Base-by-base conservation (phyloP, 2,888 invertebrate genomes). In the Cetonia aurata region DNA sequence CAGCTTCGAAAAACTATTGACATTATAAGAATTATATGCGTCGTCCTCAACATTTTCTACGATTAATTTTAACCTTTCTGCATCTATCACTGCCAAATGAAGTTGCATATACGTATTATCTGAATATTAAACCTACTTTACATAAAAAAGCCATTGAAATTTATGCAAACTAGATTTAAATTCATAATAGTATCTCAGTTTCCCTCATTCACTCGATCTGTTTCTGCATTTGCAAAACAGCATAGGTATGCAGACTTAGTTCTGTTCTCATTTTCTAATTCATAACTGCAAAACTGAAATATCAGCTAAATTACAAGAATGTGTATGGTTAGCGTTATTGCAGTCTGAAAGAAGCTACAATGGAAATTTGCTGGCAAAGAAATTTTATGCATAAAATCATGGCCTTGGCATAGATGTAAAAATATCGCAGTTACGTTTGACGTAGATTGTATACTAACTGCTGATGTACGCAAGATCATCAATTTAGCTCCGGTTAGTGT, bases 361-460 rank as follows among this genome's bases (percentile, higher is more conserved):
- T 50, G 50, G 41, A 50, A 65, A 50, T 50, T 50, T n/a, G 62
- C 15, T 65, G 37, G 62, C 62, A 65, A 50, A 50, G n/a, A 65
- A 10, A 65, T 52, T 50, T 37, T 52, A 50, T 65, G 62, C 50
- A 50, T 50, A 65, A 65, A 65, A 48, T 15, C 3, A 3, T 50
- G 41, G 50, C 62, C 62, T 65, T 65, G 62, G 46, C 62, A 65
- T 65, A 50, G 48, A 62, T 62, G 48, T 62, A 62, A 62, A 62
- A 62, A 48, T 62, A 62, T 31, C 48, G 46, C 46, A 48, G 8
- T 31, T 62, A 62, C 48, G 60, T 48, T 46, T 48, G 31, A 33
- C 13, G 48, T 44, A n/a, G 9, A 50, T 3, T 17, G 10, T 50
- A 50, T 50, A 17, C 50, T 50, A 50, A 50, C 15, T 3, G 13